Base-by-base conservation (phyloP, 2,888 invertebrate species). In the Apamea epomidion region DNA sequence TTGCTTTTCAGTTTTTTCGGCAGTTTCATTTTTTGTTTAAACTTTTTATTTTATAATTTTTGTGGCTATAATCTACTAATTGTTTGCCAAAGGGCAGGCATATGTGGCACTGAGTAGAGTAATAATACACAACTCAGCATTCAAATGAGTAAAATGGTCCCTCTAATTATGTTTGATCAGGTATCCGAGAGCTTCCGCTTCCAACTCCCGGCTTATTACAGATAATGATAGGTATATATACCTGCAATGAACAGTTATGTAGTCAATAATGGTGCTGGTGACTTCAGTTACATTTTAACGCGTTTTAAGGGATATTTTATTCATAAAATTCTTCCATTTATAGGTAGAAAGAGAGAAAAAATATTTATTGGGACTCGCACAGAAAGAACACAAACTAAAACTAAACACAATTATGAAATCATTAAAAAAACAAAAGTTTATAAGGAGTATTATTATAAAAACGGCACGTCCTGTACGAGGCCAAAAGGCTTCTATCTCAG, bases 81-180 rank as follows among this genome's bases (percentile, higher is more conserved):
- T n/a, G n/a, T n/a, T n/a, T n/a, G n/a, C n/a, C n/a, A n/a, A n/a
- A n/a, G n/a, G n/a, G n/a, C n/a, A n/a, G n/a, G n/a, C n/a, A n/a
- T n/a, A n/a, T n/a, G n/a, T n/a, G n/a, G n/a, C n/a, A n/a, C n/a
- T n/a, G n/a, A n/a, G n/a, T n/a, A n/a, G n/a, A n/a, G n/a, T n/a
- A n/a, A n/a, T n/a, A n/a, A n/a, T n/a, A n/a, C n/a, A n/a, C n/a
- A n/a, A n/a, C n/a, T n/a, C n/a, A n/a, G n/a, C n/a, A n/a, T n/a
- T n/a, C n/a, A n/a, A n/a, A n/a, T n/a, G n/a, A n/a, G n/a, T n/a
- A n/a, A n/a, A n/a, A n/a, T n/a, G 82, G 85, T 32, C 32, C 25
- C 74, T 25, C 37, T 89, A 87, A 91, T 91, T 89, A 79, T 86
- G 78, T 90, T 88, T 79, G 74, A 84, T 83, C 78, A 81, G 80